These are phyloP conservation scores for Rafetus swinhoei DNA, from an alignment of 2,113 vertebrate species.

Conservation along the genomic window DNA sequence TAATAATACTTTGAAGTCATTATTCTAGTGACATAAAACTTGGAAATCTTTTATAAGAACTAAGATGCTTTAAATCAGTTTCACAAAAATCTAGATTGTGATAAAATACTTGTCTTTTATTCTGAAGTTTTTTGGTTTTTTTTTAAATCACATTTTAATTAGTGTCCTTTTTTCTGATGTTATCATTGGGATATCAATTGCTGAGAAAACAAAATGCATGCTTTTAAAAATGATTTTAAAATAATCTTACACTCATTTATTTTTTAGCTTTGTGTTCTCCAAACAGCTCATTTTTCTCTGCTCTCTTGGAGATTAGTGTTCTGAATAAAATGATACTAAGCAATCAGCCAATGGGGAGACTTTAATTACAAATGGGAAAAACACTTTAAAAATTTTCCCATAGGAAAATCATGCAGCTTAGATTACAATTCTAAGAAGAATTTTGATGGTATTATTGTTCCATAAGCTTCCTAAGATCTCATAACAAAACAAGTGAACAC, in stretches of 20 bases:
- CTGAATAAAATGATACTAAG: constrained; percentile 70
- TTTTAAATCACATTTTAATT: constrained; percentile 50
- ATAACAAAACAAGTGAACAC: neutral
- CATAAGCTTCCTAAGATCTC: neutral
- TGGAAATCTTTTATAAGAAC: constrained; percentile 44
- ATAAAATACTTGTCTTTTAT: constrained; percentile 5
- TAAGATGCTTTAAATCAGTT: constrained; percentile 52
- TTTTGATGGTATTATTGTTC: neutral
- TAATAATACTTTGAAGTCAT: constrained; percentile 42
- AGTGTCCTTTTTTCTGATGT: constrained; percentile 51
- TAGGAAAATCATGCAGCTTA: constrained; percentile 53
- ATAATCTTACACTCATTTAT: constrained; percentile 43
- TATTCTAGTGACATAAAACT: constrained; percentile 42
- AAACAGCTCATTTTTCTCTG: constrained; percentile 67
- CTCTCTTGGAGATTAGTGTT: constrained; percentile 46
- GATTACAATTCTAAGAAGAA: neutral
- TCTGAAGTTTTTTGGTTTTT: neutral
- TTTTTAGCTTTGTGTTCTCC: constrained; percentile 60
- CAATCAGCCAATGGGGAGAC: constrained; percentile 53
- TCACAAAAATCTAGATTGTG: constrained; percentile 15
- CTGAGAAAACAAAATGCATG: constrained; percentile 57
- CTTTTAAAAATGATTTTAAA: constrained; percentile 45
- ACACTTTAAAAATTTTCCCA: constrained; percentile 61
- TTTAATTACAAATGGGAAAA: constrained; percentile 60
- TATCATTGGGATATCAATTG: constrained; percentile 57